Base-by-base conservation (phyloP, 2,888 invertebrate genomes). In the Pseudeuparius sepicola region DNA sequence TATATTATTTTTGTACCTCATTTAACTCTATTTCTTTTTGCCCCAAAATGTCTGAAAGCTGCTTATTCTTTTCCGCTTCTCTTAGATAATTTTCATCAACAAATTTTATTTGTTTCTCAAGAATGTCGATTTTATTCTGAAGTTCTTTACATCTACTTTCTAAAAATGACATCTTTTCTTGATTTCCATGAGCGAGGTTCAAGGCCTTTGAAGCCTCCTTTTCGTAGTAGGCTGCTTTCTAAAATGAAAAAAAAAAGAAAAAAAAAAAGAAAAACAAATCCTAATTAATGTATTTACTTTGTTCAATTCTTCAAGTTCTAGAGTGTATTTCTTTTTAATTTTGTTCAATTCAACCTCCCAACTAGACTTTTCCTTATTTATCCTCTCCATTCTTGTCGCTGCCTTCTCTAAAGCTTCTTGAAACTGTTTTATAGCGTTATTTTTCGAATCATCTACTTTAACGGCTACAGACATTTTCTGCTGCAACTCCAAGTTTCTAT, bases 401-500 rank as follows among this genome's bases (percentile, higher is more conserved):
- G 68, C 45, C 39, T 68, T 69, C 10, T 72, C 63, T 68, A 78
- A 77, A 1, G 78, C 74, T 9, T 71, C 70, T 36, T 76, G 71
- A 24, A 81, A 69, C 48, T 74, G 75, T 3, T 63, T 52, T 34
- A 87, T 73, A 0, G 80, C 75, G 1, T 65, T 60, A 49, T 85
- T 85, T 54, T 87, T 87, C 1, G 77, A 70, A 35, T 74, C 71
- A 56, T 87, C 86, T 0, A 86, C 78, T 56, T 76, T 73, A 4
- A 85, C 57, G 1, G 86, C 86, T 1, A 86, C 83, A 0, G 85
- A 80, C 15, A 87, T 56, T 48, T 78, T 78, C 55, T 87, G 82
- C 55, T 86, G 82, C 47, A 81, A 75, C 46, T 86, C 84, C 14
- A 86, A 60, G 31, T 80, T 60, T 45, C 76, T 75, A 46, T 71